Evolutionary conservation across 2,888 invertebrate species (phyloP).

Genomic region (Sinhomidia bicolor): DNA sequence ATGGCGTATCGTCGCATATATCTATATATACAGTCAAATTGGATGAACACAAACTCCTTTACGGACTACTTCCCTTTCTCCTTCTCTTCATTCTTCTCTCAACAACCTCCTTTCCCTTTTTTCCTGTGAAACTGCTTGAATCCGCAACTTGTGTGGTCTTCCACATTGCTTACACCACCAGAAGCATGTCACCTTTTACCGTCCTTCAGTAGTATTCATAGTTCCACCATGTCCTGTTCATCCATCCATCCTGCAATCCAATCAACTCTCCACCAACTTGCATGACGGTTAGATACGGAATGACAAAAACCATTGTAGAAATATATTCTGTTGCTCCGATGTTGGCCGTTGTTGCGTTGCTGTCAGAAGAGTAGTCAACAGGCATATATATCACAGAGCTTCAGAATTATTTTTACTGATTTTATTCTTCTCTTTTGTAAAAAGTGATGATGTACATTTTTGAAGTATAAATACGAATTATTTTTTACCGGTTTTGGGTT

Average conservation of each 20-base stretch:
- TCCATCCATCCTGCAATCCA: neutral
- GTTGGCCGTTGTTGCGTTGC: neutral
- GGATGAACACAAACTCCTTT: slow-evolving; percentile 7
- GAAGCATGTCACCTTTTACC: neutral
- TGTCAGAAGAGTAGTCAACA: too few relatives aligned
- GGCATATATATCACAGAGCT: too few relatives aligned
- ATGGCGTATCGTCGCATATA: neutral
- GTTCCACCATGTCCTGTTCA: neutral
- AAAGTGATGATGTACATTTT: slow-evolving; percentile 10
- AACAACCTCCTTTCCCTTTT: slow-evolving; percentile 3
- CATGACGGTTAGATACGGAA: slow-evolving; percentile 11
- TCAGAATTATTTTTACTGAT: neutral
- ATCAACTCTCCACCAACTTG: neutral
- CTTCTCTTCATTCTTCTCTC: neutral
- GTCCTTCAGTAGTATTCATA: neutral
- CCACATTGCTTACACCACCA: neutral
- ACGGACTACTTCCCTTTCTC: slow-evolving; percentile 4
- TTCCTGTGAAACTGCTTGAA: neutral
- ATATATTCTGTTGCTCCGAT: neutral
- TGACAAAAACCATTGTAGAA: neutral
- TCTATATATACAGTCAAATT: neutral
- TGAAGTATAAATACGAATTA: neutral
- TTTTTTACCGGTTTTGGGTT: slow-evolving; percentile 46
- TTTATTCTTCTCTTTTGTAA: neutral
- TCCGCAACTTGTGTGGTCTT: neutral